Percentiles rank a stretch among this genome's conserved stretches.
These are phyloP conservation scores for Leptopterna dolabrata DNA, from an alignment of 2,888 invertebrate species.

Conservation along the genomic window DNA sequence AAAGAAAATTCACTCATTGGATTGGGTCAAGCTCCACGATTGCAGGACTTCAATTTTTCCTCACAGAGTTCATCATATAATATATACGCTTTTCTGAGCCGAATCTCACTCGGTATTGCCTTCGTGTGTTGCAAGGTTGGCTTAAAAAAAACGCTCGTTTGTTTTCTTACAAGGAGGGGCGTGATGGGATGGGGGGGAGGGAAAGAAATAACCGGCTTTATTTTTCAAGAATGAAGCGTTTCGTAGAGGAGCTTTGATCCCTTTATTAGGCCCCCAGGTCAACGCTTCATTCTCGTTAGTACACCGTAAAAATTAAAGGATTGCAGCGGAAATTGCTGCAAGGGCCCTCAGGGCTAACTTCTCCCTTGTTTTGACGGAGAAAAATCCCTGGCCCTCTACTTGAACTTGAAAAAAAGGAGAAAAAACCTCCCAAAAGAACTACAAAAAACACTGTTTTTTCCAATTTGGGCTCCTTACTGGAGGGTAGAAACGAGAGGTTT, in stretches of 20 bases:
- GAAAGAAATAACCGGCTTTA: background rate
- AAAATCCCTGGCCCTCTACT: background rate
- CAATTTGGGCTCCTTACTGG: background rate
- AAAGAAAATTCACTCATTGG: too few relatives aligned
- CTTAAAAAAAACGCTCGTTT: background rate
- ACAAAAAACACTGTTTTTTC: background rate
- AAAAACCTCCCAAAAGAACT: background rate
- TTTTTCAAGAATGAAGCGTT: background rate
- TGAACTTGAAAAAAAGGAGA: too few relatives aligned
- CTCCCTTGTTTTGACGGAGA: background rate
- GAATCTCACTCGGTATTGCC: background rate
- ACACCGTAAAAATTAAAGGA: conserved; percentile 40
- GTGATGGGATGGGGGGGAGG: background rate
- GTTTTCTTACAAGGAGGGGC: background rate
- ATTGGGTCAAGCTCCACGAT: too few relatives aligned
- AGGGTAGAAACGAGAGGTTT: background rate
- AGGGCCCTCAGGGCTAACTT: background rate
- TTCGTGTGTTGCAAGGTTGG: background rate
- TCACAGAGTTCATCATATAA: too few relatives aligned
- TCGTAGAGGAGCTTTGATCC: background rate
- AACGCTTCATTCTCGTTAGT: conserved; percentile 6
- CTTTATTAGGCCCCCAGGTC: conserved; percentile 44
- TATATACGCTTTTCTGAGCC: too few relatives aligned
- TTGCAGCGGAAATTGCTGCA: conserved; percentile 40
- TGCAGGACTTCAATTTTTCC: too few relatives aligned